Evolutionary conservation across 1,140 invertebrate species (phyloP), one percentile per base, ranked within the genome.

Genomic region (Procambarus clarkii): DNA sequence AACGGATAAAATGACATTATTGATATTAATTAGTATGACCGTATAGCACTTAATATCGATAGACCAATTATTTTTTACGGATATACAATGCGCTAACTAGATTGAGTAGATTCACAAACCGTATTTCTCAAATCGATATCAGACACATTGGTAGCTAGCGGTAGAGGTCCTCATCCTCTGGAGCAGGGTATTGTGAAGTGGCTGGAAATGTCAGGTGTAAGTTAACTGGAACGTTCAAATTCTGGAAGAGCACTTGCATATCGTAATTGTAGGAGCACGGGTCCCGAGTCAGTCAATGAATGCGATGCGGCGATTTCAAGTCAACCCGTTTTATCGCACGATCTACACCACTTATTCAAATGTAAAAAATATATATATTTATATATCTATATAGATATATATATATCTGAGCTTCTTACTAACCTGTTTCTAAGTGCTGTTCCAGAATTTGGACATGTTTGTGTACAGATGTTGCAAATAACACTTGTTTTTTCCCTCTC

Each of bases 381-480:
- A 34, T 34, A 34, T 34, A 34, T 34, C 34, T 34, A 34, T 34
- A 34, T 34, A 34, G 34, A 34, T 34, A 34, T 34, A 84, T 34
- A 84, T 86, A 46, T 74, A 44, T 46, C n/a, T 46, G 71, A 78
- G 83, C 82, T 85, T 85, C 58, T 78, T 83, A 82, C 64, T 83
- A 71, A 77, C 87, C 89, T n/a, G 54, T 79, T 54, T 54, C 50
- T 78, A 87, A 89, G 87, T 89, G 87, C 87, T 89, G 87, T 89
- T 89, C 87, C 87, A 89, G 85, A 74, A 87, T 87, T 71, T 48
- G 83, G 89, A 91, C 79, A 54, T 78, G 89, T 91, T 91, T 91
- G 89, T 91, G 89, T 91, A 85, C 74, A 86, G 44, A 91, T 91
- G 89, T 91, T 91, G 89, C 89, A 78, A 91, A 91, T 91, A 91